phyloP scores from a whole-genome alignment of 2,888 invertebrate species.

The Endotricha flammealis region DNA sequence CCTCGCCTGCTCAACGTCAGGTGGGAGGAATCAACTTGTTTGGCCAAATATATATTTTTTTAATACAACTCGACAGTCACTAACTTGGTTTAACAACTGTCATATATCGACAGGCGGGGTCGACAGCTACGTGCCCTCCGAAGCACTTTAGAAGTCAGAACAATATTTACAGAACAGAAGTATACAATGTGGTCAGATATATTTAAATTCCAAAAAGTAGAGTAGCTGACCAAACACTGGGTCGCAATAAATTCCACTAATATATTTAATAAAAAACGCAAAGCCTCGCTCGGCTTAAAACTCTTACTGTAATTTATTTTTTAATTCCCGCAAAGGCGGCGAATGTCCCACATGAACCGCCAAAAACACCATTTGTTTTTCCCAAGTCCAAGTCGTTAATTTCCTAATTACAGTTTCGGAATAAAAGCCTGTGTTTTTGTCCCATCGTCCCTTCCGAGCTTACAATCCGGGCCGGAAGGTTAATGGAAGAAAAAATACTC shows the following conservation, averaged over 20 bases:
- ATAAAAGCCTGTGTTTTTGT: conserved; percentile 65
- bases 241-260: background rate
- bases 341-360: conserved; percentile 51
- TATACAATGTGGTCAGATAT: too few relatives aligned
- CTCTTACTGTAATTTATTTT: conserved; percentile 33
- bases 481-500: conserved; percentile 75
- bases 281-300: conserved; percentile 7
- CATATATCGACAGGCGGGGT: too few relatives aligned
- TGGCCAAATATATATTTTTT: too few relatives aligned
- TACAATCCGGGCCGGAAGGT: conserved; percentile 56
- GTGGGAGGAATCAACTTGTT: too few relatives aligned
- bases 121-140: too few relatives aligned
- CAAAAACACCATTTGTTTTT: conserved; percentile 59
- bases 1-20: too few relatives aligned
- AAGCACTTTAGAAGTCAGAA: too few relatives aligned
- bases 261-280: conserved; percentile 1
- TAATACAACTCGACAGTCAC: too few relatives aligned
- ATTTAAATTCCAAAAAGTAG: too few relatives aligned
- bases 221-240: too few relatives aligned
- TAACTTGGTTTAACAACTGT: too few relatives aligned
- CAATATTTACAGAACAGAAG: too few relatives aligned
- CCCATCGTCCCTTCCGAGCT: conserved; percentile 48
- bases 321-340: conserved; percentile 42
- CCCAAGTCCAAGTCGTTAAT: conserved; percentile 67
- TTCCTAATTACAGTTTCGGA: conserved; percentile 72